phyloP scores from a whole-genome alignment of 2,113 vertebrate species.

The Heteronetta atricapilla region DNA sequence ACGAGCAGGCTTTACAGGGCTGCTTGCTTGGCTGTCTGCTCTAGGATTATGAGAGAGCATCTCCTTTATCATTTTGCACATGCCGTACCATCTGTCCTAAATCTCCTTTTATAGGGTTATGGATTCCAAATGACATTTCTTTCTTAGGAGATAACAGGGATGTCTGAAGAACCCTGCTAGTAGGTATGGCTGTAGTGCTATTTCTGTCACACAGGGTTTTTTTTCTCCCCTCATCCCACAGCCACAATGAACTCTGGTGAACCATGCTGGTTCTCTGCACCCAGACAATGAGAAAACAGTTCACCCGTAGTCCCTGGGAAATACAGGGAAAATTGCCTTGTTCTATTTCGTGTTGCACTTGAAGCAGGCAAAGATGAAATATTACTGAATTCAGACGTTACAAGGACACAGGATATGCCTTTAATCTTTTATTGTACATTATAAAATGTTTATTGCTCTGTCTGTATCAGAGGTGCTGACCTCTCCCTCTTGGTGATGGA shows the following conservation, averaged over 20 bases:
- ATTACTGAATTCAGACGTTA: not conserved
- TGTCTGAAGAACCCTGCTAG: not conserved
- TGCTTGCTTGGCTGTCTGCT: slow-evolving; percentile 17
- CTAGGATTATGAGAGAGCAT: slow-evolving; percentile 59
- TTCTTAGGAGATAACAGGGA: slow-evolving; percentile 54
- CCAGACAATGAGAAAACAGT: not conserved
- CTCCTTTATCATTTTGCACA: slow-evolving; percentile 70
- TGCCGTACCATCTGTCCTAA: slow-evolving; percentile 74
- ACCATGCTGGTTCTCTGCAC: not conserved
- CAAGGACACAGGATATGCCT: slow-evolving; percentile 57
- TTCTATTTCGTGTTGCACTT: not conserved
- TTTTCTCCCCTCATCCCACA: not conserved
- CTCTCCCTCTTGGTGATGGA: slow-evolving; percentile 70
- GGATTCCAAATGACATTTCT: slow-evolving; percentile 64
- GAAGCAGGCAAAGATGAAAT: not conserved
- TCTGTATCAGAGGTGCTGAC: slow-evolving; percentile 76
- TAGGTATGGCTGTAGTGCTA: not conserved
- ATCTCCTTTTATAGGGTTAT: slow-evolving; percentile 62
- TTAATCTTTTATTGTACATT: slow-evolving; percentile 79
- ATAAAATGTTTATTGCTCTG: slow-evolving; percentile 86
- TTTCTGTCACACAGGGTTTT: not conserved
- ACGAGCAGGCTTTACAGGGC: slow-evolving; percentile 8
- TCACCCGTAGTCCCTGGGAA: not conserved
- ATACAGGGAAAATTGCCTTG: not conserved
- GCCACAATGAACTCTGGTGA: not conserved